Conservation (phyloP, 2,888 invertebrate species). For the Noctua fimbriata region DNA sequence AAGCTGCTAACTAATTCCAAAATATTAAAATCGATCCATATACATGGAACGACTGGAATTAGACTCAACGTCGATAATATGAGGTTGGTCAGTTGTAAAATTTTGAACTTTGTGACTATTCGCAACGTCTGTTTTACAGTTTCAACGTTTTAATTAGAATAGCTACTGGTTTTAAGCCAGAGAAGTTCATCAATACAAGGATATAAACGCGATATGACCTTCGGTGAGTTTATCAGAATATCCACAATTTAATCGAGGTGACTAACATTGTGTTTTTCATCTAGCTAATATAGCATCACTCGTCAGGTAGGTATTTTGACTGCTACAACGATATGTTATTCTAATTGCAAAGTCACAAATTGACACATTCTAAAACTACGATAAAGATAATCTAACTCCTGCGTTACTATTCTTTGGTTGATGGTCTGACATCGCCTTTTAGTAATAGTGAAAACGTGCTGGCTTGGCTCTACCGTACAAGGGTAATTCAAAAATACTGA, state of each 20-base stretch:
- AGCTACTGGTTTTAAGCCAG: not conserved
- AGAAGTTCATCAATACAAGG: not conserved
- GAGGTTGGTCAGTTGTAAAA: not conserved
- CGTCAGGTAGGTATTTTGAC: not conserved
- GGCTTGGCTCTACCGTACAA: not conserved
- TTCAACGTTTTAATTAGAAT: not conserved
- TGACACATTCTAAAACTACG: slow-evolving; percentile 13
- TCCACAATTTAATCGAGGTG: not conserved
- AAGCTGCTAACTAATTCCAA: not conserved
- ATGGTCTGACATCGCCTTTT: not conserved
- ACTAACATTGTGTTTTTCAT: slow-evolving; percentile 3
- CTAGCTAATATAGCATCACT: not conserved
- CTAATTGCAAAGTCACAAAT: slow-evolving; percentile 25
- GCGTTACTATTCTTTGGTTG: slow-evolving; percentile 9
- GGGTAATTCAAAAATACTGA: not conserved
- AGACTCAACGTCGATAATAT: not conserved
- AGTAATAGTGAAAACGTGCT: not conserved
- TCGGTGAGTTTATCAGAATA: not conserved
- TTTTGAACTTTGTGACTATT: not conserved
- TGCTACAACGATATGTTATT: slow-evolving; percentile 24
- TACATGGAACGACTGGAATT: not conserved
- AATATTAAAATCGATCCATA: not conserved
- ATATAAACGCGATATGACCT: not conserved
- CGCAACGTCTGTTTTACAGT: not conserved
- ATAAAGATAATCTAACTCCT: not conserved